Conservation (phyloP, 1,140 invertebrate genomes). For the Sarcophaga peregrina region DNA sequence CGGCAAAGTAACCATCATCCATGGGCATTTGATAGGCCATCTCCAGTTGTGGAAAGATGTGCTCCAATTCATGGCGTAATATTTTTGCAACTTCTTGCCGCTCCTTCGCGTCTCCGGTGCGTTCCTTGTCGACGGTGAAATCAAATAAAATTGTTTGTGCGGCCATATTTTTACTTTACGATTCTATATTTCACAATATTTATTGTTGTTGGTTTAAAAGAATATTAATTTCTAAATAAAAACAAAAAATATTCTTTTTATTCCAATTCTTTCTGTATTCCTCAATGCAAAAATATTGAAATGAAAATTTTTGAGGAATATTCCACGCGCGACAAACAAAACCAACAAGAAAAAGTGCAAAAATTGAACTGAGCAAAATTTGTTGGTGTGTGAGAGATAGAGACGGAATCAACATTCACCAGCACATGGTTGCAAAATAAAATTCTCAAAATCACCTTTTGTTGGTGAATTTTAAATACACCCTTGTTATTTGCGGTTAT, state of each 20-base stretch:
- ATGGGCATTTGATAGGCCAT: constrained; percentile 70
- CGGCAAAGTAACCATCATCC: constrained; percentile 75
- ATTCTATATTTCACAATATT: background rate
- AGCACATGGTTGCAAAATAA: too few relatives aligned
- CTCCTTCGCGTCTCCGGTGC: constrained; percentile 74
- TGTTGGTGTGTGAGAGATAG: background rate
- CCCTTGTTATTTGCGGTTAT: too few relatives aligned
- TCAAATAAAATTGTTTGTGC: constrained; percentile 85
- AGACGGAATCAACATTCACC: too few relatives aligned
- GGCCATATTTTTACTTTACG: constrained; percentile 70
- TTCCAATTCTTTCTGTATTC: background rate
- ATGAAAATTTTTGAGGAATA: background rate
- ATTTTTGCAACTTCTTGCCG: constrained; percentile 74
- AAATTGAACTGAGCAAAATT: constrained; percentile 9
- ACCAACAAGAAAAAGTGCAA: background rate
- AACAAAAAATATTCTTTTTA: background rate
- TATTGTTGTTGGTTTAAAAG: background rate
- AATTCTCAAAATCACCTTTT: too few relatives aligned
- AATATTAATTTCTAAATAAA: background rate
- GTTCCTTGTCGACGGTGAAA: constrained; percentile 79
- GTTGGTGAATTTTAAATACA: too few relatives aligned
- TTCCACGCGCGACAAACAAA: background rate
- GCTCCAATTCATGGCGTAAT: constrained; percentile 75
- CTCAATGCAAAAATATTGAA: background rate
- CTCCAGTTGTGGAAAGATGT: constrained; percentile 77